Percentiles rank a stretch among this genome's conserved stretches.
phyloP scores from a whole-genome alignment of 2,888 invertebrate species.

The Lordiphosa fenestrarum region DNA sequence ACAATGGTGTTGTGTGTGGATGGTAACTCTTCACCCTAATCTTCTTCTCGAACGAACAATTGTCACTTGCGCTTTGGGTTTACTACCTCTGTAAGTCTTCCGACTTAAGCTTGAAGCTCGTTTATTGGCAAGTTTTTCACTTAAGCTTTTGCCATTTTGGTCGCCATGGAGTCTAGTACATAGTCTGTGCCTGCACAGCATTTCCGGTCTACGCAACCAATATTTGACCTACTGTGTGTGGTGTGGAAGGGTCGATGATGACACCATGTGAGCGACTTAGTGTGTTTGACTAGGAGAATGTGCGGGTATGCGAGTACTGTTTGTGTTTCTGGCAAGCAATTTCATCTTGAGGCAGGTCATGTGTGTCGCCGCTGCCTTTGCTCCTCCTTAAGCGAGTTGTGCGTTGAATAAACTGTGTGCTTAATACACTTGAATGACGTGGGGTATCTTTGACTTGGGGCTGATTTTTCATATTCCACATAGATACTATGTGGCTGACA shows the following conservation, averaged over 20 bases:
- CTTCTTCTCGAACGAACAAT: slow-evolving; percentile 3
- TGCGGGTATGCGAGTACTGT: neutral
- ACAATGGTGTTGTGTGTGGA: no score
- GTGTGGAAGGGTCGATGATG: slow-evolving; percentile 7
- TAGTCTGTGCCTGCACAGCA: slow-evolving; percentile 27
- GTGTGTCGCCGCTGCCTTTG: slow-evolving; percentile 28
- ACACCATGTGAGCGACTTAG: slow-evolving; percentile 23
- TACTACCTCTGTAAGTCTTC: slow-evolving; percentile 30
- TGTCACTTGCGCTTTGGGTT: slow-evolving; percentile 23
- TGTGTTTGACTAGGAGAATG: neutral
- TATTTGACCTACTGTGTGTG: slow-evolving; percentile 43
- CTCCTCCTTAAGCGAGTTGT: slow-evolving; percentile 18
- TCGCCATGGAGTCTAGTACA: slow-evolving; percentile 41
- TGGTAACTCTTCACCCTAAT: slow-evolving; percentile 5
- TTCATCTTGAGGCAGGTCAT: slow-evolving; percentile 55
- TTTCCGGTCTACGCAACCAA: slow-evolving; percentile 38
- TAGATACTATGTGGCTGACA: no score
- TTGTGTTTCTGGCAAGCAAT: slow-evolving; percentile 34
- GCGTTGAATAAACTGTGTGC: slow-evolving; percentile 20
- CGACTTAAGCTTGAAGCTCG: slow-evolving; percentile 11
- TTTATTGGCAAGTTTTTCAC: slow-evolving; percentile 38
- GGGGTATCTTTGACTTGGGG: no score
- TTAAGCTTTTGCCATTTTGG: slow-evolving; percentile 22
- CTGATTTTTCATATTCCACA: no score
- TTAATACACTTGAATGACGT: slow-evolving; percentile 13